Conservation (phyloP, 92 coral and sea anemone genomes). For the Actinernus sp. region DNA sequence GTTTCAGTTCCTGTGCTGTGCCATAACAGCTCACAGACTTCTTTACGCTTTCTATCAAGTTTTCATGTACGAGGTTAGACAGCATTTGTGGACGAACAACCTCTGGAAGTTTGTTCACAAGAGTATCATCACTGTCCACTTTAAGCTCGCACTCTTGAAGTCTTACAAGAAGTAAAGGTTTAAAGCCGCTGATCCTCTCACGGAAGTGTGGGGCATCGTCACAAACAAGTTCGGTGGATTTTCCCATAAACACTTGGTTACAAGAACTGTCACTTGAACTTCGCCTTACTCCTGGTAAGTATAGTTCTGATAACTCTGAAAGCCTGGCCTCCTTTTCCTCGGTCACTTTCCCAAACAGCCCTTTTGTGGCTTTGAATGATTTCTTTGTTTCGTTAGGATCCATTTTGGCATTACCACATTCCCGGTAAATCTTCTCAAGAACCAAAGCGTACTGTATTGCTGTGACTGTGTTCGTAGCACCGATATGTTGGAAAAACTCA, state of each 20-base stretch:
- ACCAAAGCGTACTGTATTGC: conserved; percentile 72
- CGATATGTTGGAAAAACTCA: conserved; percentile 47
- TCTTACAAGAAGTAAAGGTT: conserved; percentile 27
- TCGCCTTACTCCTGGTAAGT: conserved; percentile 47
- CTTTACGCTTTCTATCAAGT: conserved; percentile 6
- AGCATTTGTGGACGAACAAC: conserved; percentile 54
- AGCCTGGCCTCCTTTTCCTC: background rate
- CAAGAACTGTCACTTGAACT: too few relatives aligned
- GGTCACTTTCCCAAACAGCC: conserved; percentile 42
- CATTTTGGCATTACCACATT: conserved; percentile 6
- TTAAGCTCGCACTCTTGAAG: conserved; percentile 10
- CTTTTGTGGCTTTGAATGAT: conserved; percentile 52
- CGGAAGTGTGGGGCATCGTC: conserved; percentile 71
- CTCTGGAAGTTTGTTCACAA: conserved; percentile 44
- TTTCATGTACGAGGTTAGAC: conserved; percentile 49
- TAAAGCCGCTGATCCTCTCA: conserved; percentile 36
- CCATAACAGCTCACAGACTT: conserved; percentile 2
- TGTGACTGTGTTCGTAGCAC: conserved; percentile 43
- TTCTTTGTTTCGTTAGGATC: conserved; percentile 55
- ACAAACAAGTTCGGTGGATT: conserved; percentile 46
- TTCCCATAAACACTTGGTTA: conserved; percentile 24
- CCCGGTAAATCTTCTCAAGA: conserved; percentile 23
- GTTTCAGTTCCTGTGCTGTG: conserved; percentile 19
- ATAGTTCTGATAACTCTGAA: conserved; percentile 8
- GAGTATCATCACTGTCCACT: conserved; percentile 30